Percentiles rank a stretch among this genome's conserved stretches.
Conservation (phyloP, 2,888 invertebrate species). For the Tenthredo livida region DNA sequence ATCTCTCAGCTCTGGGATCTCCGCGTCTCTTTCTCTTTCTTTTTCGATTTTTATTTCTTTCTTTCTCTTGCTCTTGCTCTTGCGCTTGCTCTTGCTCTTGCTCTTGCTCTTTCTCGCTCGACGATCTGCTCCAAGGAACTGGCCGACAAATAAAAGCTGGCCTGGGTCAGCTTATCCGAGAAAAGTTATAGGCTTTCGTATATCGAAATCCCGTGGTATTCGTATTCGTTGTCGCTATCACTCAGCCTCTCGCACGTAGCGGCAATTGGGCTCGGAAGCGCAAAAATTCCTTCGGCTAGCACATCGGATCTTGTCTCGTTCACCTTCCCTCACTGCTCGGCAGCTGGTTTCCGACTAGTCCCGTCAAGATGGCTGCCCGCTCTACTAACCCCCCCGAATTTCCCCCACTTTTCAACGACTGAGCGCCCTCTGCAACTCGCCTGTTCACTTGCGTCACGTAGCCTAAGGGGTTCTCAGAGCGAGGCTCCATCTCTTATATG, state of each 20-base stretch:
- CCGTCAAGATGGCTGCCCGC: slow-evolving; percentile 62
- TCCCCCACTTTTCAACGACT: slow-evolving; percentile 58
- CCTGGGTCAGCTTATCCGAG: slow-evolving; percentile 57
- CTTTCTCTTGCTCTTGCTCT: slow-evolving; percentile 21
- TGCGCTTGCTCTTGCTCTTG: slow-evolving; percentile 25
- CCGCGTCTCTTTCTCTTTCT: slow-evolving; percentile 34
- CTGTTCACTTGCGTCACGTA: slow-evolving; percentile 68
- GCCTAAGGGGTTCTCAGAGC: slow-evolving; percentile 58
- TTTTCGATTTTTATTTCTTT: background rate
- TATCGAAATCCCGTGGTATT: slow-evolving; percentile 64
- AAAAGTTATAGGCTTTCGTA: slow-evolving; percentile 45
- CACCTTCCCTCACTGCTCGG: slow-evolving; percentile 77
- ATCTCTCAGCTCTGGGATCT: slow-evolving; percentile 36
- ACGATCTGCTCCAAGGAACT: slow-evolving; percentile 45
- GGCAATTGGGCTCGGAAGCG: slow-evolving; percentile 75
- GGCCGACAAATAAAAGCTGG: slow-evolving; percentile 56
- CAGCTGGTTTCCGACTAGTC: slow-evolving; percentile 77
- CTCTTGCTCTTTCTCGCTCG: slow-evolving; percentile 25
- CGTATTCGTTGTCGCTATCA: slow-evolving; percentile 68
- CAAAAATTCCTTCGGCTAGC: slow-evolving; percentile 76
- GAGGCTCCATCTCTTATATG: slow-evolving; percentile 9
- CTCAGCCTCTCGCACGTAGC: slow-evolving; percentile 74
- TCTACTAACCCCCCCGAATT: slow-evolving; percentile 59
- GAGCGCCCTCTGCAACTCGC: slow-evolving; percentile 69
- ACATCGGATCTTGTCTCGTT: slow-evolving; percentile 74